A percentile compares a stretch with the other conserved stretches of the same genome.
Evolutionary conservation across 2,888 invertebrate species (phyloP).

Genomic region (Dyspetes luteomarginatus): DNA sequence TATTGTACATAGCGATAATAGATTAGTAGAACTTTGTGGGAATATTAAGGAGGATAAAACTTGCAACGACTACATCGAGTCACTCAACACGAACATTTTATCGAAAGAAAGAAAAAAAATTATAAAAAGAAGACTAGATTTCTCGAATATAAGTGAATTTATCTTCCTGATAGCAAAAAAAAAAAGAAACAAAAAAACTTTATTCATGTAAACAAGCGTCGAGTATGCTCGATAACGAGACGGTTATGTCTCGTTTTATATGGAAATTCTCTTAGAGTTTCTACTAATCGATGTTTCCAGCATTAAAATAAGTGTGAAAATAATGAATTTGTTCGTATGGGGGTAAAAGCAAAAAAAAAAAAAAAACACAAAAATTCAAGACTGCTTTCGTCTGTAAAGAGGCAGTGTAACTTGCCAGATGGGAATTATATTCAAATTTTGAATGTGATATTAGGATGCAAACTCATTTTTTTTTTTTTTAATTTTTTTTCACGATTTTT

Average conservation of each 20-base stretch:
- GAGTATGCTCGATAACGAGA: slow-evolving; percentile 8
- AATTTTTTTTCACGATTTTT: slow-evolving; percentile 24
- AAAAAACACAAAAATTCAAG: slow-evolving; percentile 5
- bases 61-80: slow-evolving; percentile 22
- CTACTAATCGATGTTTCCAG: slow-evolving; percentile 60
- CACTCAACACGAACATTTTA: not conserved
- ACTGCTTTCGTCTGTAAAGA: slow-evolving; percentile 40
- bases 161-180: slow-evolving; percentile 42
- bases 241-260: slow-evolving; percentile 23
- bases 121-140: slow-evolving; percentile 12
- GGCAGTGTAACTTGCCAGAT: slow-evolving; percentile 17
- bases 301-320: slow-evolving; percentile 42
- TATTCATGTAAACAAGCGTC: slow-evolving; percentile 6
- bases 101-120: too few relatives aligned
- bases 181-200: slow-evolving; percentile 1
- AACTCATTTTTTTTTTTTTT: slow-evolving; percentile 12
- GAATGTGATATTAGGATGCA: slow-evolving; percentile 65
- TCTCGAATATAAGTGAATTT: slow-evolving; percentile 27
- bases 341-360: slow-evolving; percentile 12
- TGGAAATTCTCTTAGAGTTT: slow-evolving; percentile 55
- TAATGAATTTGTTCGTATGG: slow-evolving; percentile 32
- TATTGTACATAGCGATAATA: slow-evolving; percentile 82
- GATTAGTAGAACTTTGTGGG: slow-evolving; percentile 71
- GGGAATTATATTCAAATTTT: slow-evolving; percentile 58
- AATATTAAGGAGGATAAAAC: slow-evolving; percentile 49